A percentile compares a stretch with the other conserved stretches of the same genome.
Evolutionary conservation across 2,888 invertebrate species (phyloP).

Genomic region (Drosophila ustulata): DNA sequence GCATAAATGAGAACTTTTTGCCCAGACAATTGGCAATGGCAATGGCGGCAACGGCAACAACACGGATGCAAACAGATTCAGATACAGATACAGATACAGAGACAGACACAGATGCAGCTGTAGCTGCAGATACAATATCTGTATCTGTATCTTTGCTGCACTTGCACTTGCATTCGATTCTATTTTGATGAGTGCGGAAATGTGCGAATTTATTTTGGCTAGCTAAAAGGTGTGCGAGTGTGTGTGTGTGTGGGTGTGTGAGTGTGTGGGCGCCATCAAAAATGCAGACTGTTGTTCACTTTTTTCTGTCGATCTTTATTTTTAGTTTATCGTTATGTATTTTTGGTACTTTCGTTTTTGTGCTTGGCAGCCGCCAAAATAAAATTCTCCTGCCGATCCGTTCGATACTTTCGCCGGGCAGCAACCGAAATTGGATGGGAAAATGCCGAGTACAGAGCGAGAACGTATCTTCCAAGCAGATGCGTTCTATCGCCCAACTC

Average conservation of each 20-base stretch:
- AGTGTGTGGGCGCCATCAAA: conserved; percentile 56
- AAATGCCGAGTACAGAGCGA: conserved; percentile 7
- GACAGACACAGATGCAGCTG: conserved; percentile 17
- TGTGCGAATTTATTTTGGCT: conserved; percentile 66
- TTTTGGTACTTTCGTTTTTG: conserved; percentile 66
- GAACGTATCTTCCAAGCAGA: not conserved
- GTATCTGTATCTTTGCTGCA: conserved; percentile 49
- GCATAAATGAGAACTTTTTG: conserved; percentile 70
- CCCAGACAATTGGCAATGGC: conserved; percentile 50
- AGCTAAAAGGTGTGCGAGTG: conserved; percentile 12
- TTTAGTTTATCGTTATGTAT: conserved; percentile 17
- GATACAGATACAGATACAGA: conserved; percentile 4
- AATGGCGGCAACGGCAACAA: conserved; percentile 65
- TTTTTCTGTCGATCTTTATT: conserved; percentile 2
- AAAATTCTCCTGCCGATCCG: conserved; percentile 18
- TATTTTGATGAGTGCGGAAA: conserved; percentile 75
- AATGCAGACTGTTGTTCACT: conserved; percentile 51
- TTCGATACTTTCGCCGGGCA: conserved; percentile 41
- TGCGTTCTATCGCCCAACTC: conserved; percentile 6
- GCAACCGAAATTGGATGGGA: conserved; percentile 46
- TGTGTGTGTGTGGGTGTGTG: conserved; percentile 20
- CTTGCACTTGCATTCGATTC: conserved; percentile 62
- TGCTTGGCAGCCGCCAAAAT: conserved; percentile 23
- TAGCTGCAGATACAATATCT: conserved; percentile 27
- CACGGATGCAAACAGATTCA: conserved; percentile 67